Base-by-base conservation (phyloP, 2,888 invertebrate genomes). In the Luffia ferchaultella region DNA sequence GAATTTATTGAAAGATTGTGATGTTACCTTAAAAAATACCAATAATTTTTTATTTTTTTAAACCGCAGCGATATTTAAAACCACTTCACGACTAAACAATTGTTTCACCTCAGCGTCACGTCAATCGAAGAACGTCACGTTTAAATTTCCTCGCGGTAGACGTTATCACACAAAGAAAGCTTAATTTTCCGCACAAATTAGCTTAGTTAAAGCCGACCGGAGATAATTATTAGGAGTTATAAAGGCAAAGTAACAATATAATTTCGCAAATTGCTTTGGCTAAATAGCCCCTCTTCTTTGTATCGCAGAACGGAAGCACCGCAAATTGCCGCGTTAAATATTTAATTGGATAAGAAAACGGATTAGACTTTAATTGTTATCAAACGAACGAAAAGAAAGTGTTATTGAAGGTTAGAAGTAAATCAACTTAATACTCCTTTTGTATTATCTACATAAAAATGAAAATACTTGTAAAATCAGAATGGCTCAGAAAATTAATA, bases 211-310 rank as follows among this genome's bases (percentile, higher is more conserved):
- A 74, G 62, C 65, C 70, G 67, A 70, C 70, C 67, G 67, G 67
- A 73, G 72, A 78, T 78, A 76, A 80, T 79, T 73, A 72, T 79
- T 67, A 70, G 62, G 71, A 71, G 69, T 77, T 76, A 69, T 68
- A 69, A 75, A 71, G 68, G 69, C 71, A 68, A 69, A 72, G 70
- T 75, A 75, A 76, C 72, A 73, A 74, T 72, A 73, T 75, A 73
- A 78, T 75, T 78, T 70, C 63, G 67, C 68, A 76, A 77, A 76
- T 76, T 72, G 76, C 72, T 72, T 75, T 73, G 66, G 58, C 63
- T 62, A 70, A 76, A 73, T 71, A 70, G 71, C 70, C 73, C 46
- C 59, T 64, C 59, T 67, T 74, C 76, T 72, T 74, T 72, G 65
- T 68, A 68, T 63, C 62, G 58, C 63, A 64, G 68, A 73, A 65